A percentile compares a stretch with the other conserved stretches of the same genome.
Conservation (phyloP, 2,113 vertebrate species). For the Cyprinodon tularosa region DNA sequence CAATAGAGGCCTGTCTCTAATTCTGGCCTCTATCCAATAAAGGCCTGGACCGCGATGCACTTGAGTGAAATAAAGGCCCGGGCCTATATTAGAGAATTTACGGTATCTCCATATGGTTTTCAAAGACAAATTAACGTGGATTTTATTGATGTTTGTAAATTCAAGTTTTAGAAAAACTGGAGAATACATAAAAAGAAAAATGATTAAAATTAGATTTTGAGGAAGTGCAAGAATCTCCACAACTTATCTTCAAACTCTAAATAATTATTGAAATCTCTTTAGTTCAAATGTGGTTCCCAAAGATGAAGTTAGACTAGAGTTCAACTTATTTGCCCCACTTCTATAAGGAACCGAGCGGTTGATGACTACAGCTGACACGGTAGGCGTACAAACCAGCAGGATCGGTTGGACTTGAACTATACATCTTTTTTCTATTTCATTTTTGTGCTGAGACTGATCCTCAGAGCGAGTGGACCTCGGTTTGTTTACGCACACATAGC, state of each 20-base stretch:
- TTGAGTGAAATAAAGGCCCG: no score
- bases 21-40: no score
- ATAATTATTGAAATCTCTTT: constrained; percentile 2
- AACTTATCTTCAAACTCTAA: background rate
- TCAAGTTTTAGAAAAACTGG: no score
- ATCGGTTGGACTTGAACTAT: constrained; percentile 19
- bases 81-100: no score
- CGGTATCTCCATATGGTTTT: no score
- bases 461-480: background rate
- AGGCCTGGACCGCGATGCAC: no score
- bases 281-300: constrained; percentile 22
- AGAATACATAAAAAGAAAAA: no score
- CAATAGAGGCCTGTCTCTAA: no score
- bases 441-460: background rate
- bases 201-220: background rate
- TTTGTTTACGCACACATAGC: background rate
- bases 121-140: no score
- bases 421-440: constrained; percentile 11
- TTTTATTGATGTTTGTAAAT: no score
- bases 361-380: constrained; percentile 34
- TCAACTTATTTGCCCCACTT: constrained; percentile 28
- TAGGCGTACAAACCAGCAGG: constrained; percentile 6
- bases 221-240: background rate
- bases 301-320: background rate
- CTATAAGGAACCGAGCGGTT: background rate